Evolutionary conservation across 2,888 invertebrate species (phyloP).

Genomic region (Sinohyriopsis cumingii): DNA sequence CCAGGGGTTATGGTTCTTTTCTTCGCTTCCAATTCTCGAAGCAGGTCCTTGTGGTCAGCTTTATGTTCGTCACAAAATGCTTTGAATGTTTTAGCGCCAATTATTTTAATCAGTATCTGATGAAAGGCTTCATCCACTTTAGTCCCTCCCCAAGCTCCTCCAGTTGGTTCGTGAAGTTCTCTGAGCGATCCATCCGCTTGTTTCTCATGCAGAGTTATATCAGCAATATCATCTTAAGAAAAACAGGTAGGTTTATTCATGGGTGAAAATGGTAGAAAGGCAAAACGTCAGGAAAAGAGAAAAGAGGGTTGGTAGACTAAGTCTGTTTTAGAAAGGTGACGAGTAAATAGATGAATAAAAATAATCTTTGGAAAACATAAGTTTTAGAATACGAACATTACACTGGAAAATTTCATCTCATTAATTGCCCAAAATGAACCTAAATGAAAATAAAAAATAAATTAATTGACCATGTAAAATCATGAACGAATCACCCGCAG

Average conservation of each 20-base stretch:
- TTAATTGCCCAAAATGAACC: too few species aligned
- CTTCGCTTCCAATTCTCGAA: background rate
- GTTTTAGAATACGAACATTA: too few species aligned
- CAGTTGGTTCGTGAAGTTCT: constrained; percentile 1
- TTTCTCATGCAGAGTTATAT: constrained; percentile 5
- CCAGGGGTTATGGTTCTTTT: background rate
- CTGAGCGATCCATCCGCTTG: background rate
- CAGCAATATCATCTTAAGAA: background rate
- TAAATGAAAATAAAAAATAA: too few species aligned
- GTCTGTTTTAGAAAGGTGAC: too few species aligned
- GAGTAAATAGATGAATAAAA: too few species aligned
- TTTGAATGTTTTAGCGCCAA: background rate
- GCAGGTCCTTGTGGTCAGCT: background rate
- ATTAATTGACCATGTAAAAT: too few species aligned
- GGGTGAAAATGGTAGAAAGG: too few species aligned
- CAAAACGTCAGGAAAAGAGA: too few species aligned
- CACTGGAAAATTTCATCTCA: too few species aligned
- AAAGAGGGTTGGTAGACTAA: too few species aligned
- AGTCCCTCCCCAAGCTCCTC: constrained; percentile 2
- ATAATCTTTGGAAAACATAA: too few species aligned
- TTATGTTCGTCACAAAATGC: background rate
- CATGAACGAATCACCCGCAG: too few species aligned
- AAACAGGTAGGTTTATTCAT: background rate
- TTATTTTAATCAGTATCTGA: background rate
- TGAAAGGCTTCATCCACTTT: background rate